phyloP scores from a whole-genome alignment of 37 sponge, comb jelly and placozoan genomes.

The Corticium candelabrum region DNA sequence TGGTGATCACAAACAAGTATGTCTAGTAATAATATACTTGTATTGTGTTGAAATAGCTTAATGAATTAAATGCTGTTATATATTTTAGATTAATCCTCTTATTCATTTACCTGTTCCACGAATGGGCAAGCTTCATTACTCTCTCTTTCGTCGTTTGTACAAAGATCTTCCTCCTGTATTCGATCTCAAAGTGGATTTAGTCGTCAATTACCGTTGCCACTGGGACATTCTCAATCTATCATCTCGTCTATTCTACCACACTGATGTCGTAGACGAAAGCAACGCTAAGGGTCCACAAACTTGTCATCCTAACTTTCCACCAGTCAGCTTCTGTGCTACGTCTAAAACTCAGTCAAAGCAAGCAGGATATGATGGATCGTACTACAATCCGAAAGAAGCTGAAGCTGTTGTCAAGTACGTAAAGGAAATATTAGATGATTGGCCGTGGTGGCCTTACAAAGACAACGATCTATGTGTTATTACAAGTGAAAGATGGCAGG shows the following conservation, averaged over 20 bases:
- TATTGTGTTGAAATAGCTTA: too few species aligned
- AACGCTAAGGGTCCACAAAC: not conserved
- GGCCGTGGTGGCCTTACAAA: too few species aligned
- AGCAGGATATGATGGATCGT: not conserved
- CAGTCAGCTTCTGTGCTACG: not conserved
- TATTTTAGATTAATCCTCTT: not conserved
- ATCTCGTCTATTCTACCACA: not conserved
- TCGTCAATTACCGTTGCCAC: not conserved
- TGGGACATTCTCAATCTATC: not conserved
- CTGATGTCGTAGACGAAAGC: not conserved
- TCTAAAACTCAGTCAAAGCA: not conserved
- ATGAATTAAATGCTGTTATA: too few species aligned
- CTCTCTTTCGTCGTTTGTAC: not conserved
- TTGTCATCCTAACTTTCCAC: not conserved
- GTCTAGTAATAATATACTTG: too few species aligned
- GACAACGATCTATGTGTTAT: too few species aligned
- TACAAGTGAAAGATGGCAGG: too few species aligned
- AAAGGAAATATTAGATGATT: not conserved
- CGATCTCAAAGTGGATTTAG: not conserved
- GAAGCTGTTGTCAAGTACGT: not conserved
- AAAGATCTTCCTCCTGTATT: not conserved
- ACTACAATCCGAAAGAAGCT: not conserved
- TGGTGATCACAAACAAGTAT: not conserved
- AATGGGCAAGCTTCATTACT: not conserved
- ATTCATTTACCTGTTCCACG: not conserved